Base-by-base conservation (phyloP, 2,888 invertebrate species). In the Cosmopolites sordidus region DNA sequence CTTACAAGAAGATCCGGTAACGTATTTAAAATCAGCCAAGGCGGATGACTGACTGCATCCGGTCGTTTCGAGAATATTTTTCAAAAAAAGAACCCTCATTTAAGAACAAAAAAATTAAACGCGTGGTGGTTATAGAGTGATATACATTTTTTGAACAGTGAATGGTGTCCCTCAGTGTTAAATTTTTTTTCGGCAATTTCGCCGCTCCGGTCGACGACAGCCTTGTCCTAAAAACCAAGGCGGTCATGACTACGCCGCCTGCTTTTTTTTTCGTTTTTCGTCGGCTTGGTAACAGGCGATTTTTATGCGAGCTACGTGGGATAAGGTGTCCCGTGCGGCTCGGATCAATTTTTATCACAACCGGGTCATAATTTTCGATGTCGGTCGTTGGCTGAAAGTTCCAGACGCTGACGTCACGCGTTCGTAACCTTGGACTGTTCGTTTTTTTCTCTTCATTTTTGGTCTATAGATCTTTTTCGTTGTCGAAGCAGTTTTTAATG, bases 321-420 rank as follows among this genome's bases (percentile, higher is more conserved):
- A 56, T 56, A 52, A 56, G 52, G 56, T 56, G 51, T 43, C 52
- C 43, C 54, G 47, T 33, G 33, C 27, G 5, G 39, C 40, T 45
- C 45, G 41, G 45, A 54, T 46, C 50, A 42, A 54, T 54, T 54
- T 50, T 50, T 49, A 37, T 54, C 38, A 54, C 38, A 54, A 49
- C 33, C 49, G 45, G 54, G 42, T 50, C 48, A 40, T n/a, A 43
- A 15, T 51, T 49, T 54, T 46, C 33, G 29, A 61, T 61, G 61
- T 58, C 60, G 58, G 61, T 56, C 54, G 48, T 45, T 46, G 46
- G 56, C 49, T 46, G 49, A 52, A 56, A 51, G 56, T 70, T 67
- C 64, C 65, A 65, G 66, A 66, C 65, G 61, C 58, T 71, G 69
- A 71, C 71, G 72, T 72, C 71, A 71, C 58, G 51, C 30, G 39